These are phyloP conservation scores for Cheilosia soror DNA, from an alignment of 2,888 invertebrate species.

Conservation along the genomic window DNA sequence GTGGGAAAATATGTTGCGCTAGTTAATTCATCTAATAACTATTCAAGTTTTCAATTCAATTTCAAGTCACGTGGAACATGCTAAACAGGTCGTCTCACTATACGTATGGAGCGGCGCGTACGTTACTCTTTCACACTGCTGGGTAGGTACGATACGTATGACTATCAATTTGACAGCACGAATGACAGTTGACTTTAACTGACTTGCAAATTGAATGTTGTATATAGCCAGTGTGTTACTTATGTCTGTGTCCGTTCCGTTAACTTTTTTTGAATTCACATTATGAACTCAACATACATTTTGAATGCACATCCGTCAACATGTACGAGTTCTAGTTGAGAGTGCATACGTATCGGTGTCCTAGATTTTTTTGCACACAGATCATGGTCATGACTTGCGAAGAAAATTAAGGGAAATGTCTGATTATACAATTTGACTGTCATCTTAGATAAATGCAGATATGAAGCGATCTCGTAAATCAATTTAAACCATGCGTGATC, in stretches of 20 bases:
- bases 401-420: conserved; percentile 67
- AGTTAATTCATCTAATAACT: conserved; percentile 45
- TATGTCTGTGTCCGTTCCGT: conserved; percentile 44
- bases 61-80: conserved; percentile 46
- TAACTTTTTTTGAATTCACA: conserved; percentile 51
- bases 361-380: conserved; percentile 39
- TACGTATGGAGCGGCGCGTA: conserved; percentile 4
- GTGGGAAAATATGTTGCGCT: conserved; percentile 30
- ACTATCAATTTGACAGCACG: conserved; percentile 46
- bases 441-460: conserved; percentile 43
- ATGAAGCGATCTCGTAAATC: conserved; percentile 49
- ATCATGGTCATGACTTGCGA: conserved; percentile 72
- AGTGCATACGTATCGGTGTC: conserved; percentile 6
- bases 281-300: conserved; percentile 35
- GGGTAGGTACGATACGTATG: neutral
- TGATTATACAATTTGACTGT: conserved; percentile 70
- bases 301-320: conserved; percentile 55
- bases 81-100: conserved; percentile 24
- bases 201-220: conserved; percentile 59
- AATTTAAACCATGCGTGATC: conserved; percentile 53
- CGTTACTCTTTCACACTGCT: conserved; percentile 24
- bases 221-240: conserved; percentile 33
- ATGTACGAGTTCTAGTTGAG: conserved; percentile 34
- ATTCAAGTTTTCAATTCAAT: conserved; percentile 52
- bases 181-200: conserved; percentile 54